A percentile compares a stretch with the other conserved stretches of the same genome.
Evolutionary conservation across 2,113 vertebrate genomes (phyloP).

Genomic region (Aythya baeri): DNA sequence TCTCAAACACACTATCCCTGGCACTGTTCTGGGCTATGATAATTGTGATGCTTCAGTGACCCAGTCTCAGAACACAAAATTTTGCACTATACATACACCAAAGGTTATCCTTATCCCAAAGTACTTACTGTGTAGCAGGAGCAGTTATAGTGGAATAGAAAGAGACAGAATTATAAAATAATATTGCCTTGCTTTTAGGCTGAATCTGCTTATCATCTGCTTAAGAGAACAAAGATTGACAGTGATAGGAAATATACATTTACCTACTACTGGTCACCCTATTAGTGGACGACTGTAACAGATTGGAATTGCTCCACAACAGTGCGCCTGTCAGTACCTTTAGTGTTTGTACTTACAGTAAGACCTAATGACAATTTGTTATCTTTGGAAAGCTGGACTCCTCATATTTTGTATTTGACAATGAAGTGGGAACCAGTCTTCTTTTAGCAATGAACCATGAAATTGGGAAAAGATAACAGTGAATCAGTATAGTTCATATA

Average conservation of each 20-base stretch:
- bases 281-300: neutral
- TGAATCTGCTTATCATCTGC: neutral
- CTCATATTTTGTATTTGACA: slow-evolving; percentile 25
- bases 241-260: neutral
- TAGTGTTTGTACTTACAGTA: neutral
- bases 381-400: slow-evolving; percentile 21
- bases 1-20: neutral
- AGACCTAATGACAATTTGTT: slow-evolving; percentile 8
- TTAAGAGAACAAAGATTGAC: neutral
- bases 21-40: neutral
- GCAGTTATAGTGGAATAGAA: neutral
- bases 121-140: neutral
- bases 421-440: neutral
- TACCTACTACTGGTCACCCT: neutral
- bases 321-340: neutral
- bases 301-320: neutral
- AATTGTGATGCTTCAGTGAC: neutral
- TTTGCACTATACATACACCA: neutral
- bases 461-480: slow-evolving; percentile 26
- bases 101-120: neutral
- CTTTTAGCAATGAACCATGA: slow-evolving; percentile 42
- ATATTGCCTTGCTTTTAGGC: neutral
- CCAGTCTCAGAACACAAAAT: neutral
- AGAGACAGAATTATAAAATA: neutral
- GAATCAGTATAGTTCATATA: neutral